Base-by-base conservation (phyloP, 2,888 invertebrate genomes). In the Monochamus alternatus region DNA sequence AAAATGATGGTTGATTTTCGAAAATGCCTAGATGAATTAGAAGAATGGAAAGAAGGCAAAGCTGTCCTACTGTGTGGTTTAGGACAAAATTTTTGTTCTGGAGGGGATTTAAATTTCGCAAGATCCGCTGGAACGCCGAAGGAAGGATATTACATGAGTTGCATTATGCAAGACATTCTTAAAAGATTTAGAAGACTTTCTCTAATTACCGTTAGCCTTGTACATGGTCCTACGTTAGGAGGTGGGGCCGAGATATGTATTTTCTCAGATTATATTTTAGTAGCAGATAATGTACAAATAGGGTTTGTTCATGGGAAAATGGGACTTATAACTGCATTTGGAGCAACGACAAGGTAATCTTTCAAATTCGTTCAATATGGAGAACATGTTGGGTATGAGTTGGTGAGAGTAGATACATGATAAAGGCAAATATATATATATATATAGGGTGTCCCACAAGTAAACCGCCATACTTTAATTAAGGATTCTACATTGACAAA, bases 321-420 rank as follows among this genome's bases (percentile, higher is more conserved):
- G 85, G 87, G 87, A 4, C 85, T 88, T 32, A 82, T 82, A 5
- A 84, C 88, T n/a, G 87, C 86, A 5, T 88, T 86, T 85, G 87
- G 88, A 12, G 87, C 86, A 30, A 78, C 82, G 30, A 84, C 85
- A 9, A 85, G 85, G 88, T 87, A 76, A 73, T 62, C 58, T 12
- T 76, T 10, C 4, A 5, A 38, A 38, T 7, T 2, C 7, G 38
- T 38, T 7, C 38, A 4, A 38, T 38, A 38, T 38, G 22, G 22
- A 22, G 22, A 22, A 22, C 22, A 22, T 22, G 1, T 22, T 22
- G 22, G 1, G 1, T 22, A 22, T 22, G 22, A 1, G 22, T 22
- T 22, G 22, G 22, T 22, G 22, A 22, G 22, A 22, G 22, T 22
- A 22, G 22, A n/a, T n/a, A n/a, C n/a, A n/a, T n/a, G n/a, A n/a